phyloP scores from a whole-genome alignment of 2,888 invertebrate species.

The Drosophila kanekoi region DNA sequence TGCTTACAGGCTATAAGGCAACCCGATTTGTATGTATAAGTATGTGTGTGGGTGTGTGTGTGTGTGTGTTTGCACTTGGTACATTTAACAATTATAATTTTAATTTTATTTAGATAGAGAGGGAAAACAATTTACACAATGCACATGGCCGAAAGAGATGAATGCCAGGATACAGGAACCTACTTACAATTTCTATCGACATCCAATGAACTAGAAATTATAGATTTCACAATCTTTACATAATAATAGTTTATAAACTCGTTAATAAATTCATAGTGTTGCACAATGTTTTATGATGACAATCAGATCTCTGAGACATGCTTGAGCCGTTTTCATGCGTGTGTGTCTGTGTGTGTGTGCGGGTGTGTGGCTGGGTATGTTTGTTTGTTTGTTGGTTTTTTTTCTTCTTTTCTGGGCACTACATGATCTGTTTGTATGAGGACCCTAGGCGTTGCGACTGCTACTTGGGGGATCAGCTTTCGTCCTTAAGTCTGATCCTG shows the following conservation, averaged over 20 bases:
- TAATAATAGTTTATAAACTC: slow-evolving; percentile 75
- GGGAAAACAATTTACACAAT: slow-evolving; percentile 66
- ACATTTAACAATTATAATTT: slow-evolving; percentile 59
- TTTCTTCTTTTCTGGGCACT: neutral
- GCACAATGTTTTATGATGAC: slow-evolving; percentile 64
- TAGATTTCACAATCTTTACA: slow-evolving; percentile 53
- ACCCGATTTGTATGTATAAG: slow-evolving; percentile 59
- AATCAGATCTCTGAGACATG: slow-evolving; percentile 62
- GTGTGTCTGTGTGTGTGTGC: slow-evolving; percentile 22
- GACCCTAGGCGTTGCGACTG: slow-evolving; percentile 56
- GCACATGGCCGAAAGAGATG: slow-evolving; percentile 46
- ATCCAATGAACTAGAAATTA: slow-evolving; percentile 69
- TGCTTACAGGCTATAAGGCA: slow-evolving; percentile 76
- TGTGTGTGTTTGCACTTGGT: slow-evolving; percentile 49
- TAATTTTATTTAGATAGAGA: slow-evolving; percentile 47
- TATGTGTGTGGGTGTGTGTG: neutral
- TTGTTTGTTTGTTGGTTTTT: slow-evolving; percentile 13
- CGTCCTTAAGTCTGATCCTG: slow-evolving; percentile 52
- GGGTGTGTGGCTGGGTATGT: slow-evolving; percentile 14
- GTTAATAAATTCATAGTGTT: slow-evolving; percentile 79
- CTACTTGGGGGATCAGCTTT: slow-evolving; percentile 46
- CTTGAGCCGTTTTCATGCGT: slow-evolving; percentile 23
- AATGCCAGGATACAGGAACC: slow-evolving; percentile 48
- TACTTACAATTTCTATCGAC: slow-evolving; percentile 75
- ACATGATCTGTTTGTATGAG: slow-evolving; percentile 13